Base-by-base conservation (phyloP, 2,113 vertebrate genomes). In the Oreotrochilus melanogaster region DNA sequence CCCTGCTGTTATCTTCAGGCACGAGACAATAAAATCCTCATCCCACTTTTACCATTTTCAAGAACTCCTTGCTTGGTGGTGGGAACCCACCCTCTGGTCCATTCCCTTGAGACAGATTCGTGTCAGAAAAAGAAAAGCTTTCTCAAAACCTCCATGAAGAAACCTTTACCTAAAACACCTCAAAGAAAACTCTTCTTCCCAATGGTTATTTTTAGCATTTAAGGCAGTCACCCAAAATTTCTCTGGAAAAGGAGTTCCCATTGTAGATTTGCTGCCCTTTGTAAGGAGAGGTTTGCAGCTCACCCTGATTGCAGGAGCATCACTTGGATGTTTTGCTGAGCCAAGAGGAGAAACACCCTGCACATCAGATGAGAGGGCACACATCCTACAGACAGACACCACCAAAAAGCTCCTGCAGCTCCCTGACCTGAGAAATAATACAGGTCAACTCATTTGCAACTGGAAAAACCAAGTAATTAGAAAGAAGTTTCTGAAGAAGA, bases 321-420 rank as follows among this genome's bases (percentile, higher is more conserved):
- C 21, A 39, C 22, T 17, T 5, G 31, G 42, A 18, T 65, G 2
- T 10, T 23, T 27, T 42, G 28, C 13, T 25, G 48, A 91, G 11
- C 7, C 33, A 6, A 31, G 30, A 62, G 58, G 37, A 72, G 30
- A 37, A 73, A 54, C 25, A 48, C 11, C 24, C 30, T 23, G 53
- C 1, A 2, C 17, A 4, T 1, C 17, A 17, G n/a, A 60, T 30
- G 37, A 18, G 1, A 10, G 31, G 24, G 6, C 39, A 18, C 57
- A 48, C 11, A 33, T 9, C 72, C 51, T 7, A 7, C 15, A 12
- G 2, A 27, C 4, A 30, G 61, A 56, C 16, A 66, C 17, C 35
- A 13, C 3, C 27, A 54, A n/a, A 21, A 54, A 43, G 6, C 3
- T 50, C 69, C 39, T 17, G 9, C 47, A 31, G 5, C 7, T 76